Conservation (phyloP, 1,140 invertebrate species). For the Magallana angulata region DNA sequence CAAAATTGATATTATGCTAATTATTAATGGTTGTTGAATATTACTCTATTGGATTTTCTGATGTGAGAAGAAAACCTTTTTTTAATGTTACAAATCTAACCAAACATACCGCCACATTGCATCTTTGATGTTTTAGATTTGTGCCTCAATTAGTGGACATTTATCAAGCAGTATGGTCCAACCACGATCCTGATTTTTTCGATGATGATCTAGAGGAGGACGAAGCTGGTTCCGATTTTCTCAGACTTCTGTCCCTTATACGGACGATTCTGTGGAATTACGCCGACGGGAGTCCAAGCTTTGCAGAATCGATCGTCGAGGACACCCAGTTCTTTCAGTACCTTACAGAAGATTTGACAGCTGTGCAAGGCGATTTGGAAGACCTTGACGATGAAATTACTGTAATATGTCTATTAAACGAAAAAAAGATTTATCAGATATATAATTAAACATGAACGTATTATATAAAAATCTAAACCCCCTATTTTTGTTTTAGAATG, state of each 20-base stretch:
- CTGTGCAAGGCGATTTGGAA: not conserved
- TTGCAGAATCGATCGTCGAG: slow-evolving; percentile 36
- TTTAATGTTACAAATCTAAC: too few species aligned
- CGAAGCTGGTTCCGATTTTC: not conserved
- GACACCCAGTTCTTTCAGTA: slow-evolving; percentile 37
- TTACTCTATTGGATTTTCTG: too few species aligned
- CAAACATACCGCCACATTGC: too few species aligned
- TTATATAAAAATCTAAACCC: too few species aligned
- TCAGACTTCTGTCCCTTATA: not conserved
- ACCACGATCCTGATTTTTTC: slow-evolving; percentile 11
- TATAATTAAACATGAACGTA: too few species aligned
- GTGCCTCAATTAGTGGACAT: slow-evolving; percentile 32
- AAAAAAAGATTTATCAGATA: too few species aligned
- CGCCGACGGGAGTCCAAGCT: slow-evolving; percentile 44
- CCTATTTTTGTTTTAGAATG: not conserved
- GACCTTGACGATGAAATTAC: slow-evolving; percentile 5
- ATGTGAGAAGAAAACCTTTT: too few species aligned
- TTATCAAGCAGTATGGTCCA: slow-evolving; percentile 14
- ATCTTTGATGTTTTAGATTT: slow-evolving; percentile 4
- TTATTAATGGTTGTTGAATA: too few species aligned
- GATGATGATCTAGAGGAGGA: slow-evolving; percentile 37
- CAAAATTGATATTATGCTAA: too few species aligned
- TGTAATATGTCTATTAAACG: not conserved
- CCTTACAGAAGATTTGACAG: slow-evolving; percentile 29
- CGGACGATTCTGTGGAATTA: slow-evolving; percentile 47